A percentile compares a stretch with the other conserved stretches of the same genome.
phyloP scores from a whole-genome alignment of 2,113 vertebrate genomes.

The Nycticorax nycticorax region DNA sequence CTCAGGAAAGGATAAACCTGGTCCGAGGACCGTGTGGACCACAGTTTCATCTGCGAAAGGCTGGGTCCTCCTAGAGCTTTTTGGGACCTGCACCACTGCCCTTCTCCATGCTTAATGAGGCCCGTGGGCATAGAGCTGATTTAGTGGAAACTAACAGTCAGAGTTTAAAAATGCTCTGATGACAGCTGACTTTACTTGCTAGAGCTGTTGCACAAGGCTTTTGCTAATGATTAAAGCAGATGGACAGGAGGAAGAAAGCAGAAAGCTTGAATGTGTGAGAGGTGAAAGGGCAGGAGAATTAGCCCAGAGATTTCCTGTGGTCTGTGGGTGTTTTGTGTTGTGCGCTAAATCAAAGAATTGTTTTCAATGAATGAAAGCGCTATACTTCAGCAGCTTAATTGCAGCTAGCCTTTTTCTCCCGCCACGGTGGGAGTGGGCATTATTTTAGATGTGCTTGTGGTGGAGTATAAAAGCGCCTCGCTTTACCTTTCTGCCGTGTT shows the following conservation, averaged over 20 bases:
- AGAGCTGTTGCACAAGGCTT: constrained; percentile 75
- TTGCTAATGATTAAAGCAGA: constrained; percentile 83
- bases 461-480: neutral
- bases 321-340: constrained; percentile 76
- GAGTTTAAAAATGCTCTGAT: constrained; percentile 79
- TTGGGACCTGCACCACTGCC: constrained; percentile 50
- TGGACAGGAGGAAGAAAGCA: constrained; percentile 80
- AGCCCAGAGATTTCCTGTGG: constrained; percentile 81
- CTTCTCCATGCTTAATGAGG: constrained; percentile 74
- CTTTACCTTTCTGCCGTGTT: neutral
- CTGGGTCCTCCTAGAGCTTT: constrained; percentile 34
- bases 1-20: constrained; percentile 5
- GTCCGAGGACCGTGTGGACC: neutral
- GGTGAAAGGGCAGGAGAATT: constrained; percentile 81
- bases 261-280: constrained; percentile 82
- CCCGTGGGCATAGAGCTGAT: constrained; percentile 75
- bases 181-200: constrained; percentile 81
- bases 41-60: constrained; percentile 24
- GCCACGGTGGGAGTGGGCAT: neutral
- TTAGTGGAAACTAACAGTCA: constrained; percentile 78
- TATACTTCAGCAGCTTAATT: constrained; percentile 68
- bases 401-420: constrained; percentile 44
- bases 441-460: neutral
- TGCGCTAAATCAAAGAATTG: constrained; percentile 69
- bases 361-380: constrained; percentile 74